These are phyloP conservation scores for Caerostris extrusa DNA, from an alignment of 1,140 invertebrate genomes.

Conservation along the genomic window DNA sequence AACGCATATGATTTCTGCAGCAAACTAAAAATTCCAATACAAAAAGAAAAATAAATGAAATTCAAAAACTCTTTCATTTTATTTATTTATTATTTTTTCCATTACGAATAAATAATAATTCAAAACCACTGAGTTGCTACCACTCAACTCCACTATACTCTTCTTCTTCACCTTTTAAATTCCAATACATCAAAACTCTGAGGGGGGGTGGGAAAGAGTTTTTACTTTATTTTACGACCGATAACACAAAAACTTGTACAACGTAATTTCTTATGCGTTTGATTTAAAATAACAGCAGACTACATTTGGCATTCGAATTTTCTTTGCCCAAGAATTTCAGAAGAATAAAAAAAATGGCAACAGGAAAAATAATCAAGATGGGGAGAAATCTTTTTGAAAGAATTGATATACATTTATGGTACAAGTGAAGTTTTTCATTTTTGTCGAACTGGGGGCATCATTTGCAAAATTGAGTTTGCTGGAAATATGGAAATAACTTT, in stretches of 20 bases:
- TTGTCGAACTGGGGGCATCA: neutral
- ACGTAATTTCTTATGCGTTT: neutral
- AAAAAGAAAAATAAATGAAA: no score
- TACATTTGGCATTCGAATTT: neutral
- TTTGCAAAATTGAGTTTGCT: constrained; percentile 19
- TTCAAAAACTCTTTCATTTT: no score
- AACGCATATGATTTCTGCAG: no score
- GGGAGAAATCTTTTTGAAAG: neutral
- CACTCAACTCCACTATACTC: no score
- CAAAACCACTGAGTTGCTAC: no score
- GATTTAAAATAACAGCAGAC: constrained; percentile 29
- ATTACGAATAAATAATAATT: no score
- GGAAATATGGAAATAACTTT: constrained; percentile 25
- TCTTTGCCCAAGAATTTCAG: no score
- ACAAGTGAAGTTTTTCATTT: neutral
- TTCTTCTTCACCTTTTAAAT: no score
- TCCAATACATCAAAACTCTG: no score
- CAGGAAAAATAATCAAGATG: neutral
- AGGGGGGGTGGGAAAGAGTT: neutral
- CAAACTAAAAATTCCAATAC: no score
- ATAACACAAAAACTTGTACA: constrained; percentile 4
- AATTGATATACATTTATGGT: neutral
- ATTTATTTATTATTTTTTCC: no score
- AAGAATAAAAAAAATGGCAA: no score
- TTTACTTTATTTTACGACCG: neutral